phyloP scores from a whole-genome alignment of 2,113 vertebrate species.

The Alaudala cheleensis region DNA sequence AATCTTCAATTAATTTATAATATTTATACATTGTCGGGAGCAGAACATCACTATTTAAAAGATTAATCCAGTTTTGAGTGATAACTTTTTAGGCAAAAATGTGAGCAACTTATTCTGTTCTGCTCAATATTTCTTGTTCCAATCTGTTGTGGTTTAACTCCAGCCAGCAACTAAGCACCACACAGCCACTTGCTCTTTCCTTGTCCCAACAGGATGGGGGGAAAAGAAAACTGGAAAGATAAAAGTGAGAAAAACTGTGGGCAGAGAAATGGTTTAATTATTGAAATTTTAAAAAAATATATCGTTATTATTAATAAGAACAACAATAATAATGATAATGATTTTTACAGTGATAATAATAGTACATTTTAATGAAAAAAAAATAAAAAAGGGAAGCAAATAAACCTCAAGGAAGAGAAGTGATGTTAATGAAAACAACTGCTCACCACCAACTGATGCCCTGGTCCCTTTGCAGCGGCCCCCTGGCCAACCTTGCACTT shows the following conservation, averaged over 20 bases:
- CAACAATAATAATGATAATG: fast-evolving
- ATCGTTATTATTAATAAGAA: background rate
- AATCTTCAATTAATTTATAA: background rate
- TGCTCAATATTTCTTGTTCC: background rate
- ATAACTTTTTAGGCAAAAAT: background rate
- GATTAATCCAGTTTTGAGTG: background rate
- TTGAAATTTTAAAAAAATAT: background rate
- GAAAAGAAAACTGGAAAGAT: background rate
- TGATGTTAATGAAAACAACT: background rate
- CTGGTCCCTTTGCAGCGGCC: fast-evolving
- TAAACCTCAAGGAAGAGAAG: background rate
- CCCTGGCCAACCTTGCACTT: background rate
- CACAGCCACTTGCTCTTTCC: background rate
- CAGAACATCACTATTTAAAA: background rate
- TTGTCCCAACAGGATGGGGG: too few species aligned
- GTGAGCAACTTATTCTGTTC: background rate
- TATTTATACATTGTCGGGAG: background rate
- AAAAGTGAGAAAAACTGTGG: background rate
- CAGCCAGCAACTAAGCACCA: background rate
- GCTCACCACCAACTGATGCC: fast-evolving
- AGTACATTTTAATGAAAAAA: background rate
- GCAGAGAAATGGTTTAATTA: background rate
- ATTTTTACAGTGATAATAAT: background rate
- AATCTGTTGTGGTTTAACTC: background rate
- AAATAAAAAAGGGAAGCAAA: background rate